Conservation (phyloP, 2,113 vertebrate species). For the Choloepus hoffmanni region DNA sequence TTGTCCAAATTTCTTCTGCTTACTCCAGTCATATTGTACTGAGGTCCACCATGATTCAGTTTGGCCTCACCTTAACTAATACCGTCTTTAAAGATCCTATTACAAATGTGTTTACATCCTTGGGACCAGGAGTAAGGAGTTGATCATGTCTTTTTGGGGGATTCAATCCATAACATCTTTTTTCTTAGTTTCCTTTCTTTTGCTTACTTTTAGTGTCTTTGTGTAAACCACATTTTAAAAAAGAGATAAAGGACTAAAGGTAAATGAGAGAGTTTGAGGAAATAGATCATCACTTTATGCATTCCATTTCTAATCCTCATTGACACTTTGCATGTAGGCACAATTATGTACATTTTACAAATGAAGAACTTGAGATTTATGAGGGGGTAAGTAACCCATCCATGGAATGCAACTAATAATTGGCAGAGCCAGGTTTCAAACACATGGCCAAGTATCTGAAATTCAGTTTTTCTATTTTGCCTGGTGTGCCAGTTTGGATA, state of each 20-base stretch:
- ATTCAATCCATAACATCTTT: no score
- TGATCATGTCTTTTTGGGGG: no score
- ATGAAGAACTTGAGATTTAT: background rate
- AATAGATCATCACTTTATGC: background rate
- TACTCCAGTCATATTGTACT: no score
- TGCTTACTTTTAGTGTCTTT: constrained; percentile 2
- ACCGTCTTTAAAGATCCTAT: no score
- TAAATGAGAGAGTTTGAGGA: background rate
- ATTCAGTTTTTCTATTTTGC: background rate
- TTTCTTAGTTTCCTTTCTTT: background rate
- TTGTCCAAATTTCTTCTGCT: no score
- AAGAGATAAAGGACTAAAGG: background rate
- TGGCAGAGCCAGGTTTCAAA: background rate
- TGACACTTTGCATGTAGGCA: background rate
- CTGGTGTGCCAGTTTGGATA: no score
- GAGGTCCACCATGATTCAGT: no score
- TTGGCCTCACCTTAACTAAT: no score
- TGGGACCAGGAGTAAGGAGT: no score
- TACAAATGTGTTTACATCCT: no score
- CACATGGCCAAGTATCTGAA: background rate
- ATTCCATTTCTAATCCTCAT: background rate
- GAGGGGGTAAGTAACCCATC: background rate
- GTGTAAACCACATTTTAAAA: background rate
- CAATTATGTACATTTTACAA: background rate
- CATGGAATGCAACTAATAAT: background rate